Base-by-base conservation (phyloP, 64 coral and sea anemone genomes). In the Montipora sp. region DNA sequence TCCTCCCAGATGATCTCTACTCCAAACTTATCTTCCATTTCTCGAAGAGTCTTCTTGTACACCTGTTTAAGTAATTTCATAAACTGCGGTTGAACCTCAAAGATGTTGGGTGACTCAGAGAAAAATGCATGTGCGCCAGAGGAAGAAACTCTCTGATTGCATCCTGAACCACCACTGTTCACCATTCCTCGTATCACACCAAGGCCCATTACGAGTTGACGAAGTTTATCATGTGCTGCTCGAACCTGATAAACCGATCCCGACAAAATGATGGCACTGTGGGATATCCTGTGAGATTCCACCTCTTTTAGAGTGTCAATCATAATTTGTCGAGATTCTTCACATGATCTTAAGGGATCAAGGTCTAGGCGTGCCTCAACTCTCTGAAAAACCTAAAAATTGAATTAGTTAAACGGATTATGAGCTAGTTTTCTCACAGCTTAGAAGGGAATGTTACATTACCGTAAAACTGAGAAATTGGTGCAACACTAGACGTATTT, bases 241-340 rank as follows among this genome's bases (percentile, higher is more conserved):
- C 47, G 11, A 58, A 94, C 71, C 61, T 93, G 91, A 8, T 3
- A 4, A 19, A 88, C 73, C 36, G 83, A 73, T 50, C 91, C 91
- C 7, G 1, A 58, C 44, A 88, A 14, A 73, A 88, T 48, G 23
- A 2, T 8, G 15, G 7, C 15, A 18, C 72, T 23, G 19, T 13
- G 8, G 14, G 2, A 0, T 48, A 5, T 11, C 0, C 2, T 0
- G 16, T 0, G 2, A 47, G 3, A 12, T 72, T 50, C 47, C 2
- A 71, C 82, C 5, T 5, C 18, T 19, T 51, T 21, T 5, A 85
- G 18, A 7, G 13, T 4, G 46, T 85, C n/a, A 6, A 71, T 65
- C 4, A 48, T 11, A 57, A 0, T 68, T 45, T 50, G 27, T 0
- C 1, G 2, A 48, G 5, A 49, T 51, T 69, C 0, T 71, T 59